A percentile compares a stretch with the other conserved stretches of the same genome.
These are phyloP conservation scores for Smithornis capensis DNA, from an alignment of 2,113 vertebrate genomes.

Conservation along the genomic window DNA sequence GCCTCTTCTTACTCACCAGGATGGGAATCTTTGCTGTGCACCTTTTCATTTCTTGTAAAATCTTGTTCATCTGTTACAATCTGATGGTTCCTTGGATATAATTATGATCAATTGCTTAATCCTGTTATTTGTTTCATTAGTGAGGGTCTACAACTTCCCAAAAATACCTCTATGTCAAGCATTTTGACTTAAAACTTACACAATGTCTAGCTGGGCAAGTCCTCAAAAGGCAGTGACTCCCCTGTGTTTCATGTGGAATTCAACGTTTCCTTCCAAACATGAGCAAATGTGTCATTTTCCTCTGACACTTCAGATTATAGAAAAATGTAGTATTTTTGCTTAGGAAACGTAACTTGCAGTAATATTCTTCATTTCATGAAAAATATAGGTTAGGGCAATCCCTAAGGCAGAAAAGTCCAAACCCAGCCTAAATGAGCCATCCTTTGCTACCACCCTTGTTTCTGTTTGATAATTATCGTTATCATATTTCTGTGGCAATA, in stretches of 20 bases:
- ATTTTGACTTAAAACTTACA: background rate
- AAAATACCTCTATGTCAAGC: background rate
- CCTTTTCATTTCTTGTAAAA: background rate
- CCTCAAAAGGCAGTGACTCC: background rate
- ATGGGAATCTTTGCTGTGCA: background rate
- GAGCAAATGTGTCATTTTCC: background rate
- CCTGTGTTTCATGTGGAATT: background rate
- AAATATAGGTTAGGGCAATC: background rate
- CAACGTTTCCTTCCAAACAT: accelerated
- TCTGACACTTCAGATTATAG: background rate
- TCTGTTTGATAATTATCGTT: background rate
- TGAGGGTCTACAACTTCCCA: background rate
- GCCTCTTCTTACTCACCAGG: background rate
- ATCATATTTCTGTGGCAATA: background rate
- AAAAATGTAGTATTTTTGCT: background rate
- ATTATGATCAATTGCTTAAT: background rate
- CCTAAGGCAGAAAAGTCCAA: background rate
- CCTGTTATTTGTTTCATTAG: background rate
- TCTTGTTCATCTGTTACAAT: background rate
- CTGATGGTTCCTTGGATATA: background rate
- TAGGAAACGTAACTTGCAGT: background rate
- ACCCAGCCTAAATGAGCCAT: background rate
- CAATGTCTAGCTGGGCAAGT: background rate
- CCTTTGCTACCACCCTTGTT: background rate
- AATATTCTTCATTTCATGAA: background rate